Evolutionary conservation across 2,797 vertebrate species (phyloP), one percentile per base, ranked within the genome.

Genomic region (Tokudaia tokunoshimensis): DNA sequence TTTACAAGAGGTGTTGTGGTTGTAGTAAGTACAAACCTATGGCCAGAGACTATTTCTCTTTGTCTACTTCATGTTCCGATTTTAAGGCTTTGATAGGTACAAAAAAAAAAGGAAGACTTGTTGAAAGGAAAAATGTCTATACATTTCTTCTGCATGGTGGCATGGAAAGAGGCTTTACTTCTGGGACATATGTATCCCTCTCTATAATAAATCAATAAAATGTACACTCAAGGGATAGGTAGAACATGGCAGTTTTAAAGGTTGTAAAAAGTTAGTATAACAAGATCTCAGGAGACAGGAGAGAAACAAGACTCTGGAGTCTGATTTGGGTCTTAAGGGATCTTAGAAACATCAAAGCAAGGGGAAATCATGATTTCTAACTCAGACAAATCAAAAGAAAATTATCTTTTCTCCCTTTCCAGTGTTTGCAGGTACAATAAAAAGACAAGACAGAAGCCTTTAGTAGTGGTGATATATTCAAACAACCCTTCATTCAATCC

Each of bases 301-400:
- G 6, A 89, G 14, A 84, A 89, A 86, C 44, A 50, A 88, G 52
- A 22, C 3, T 85, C 12, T 19, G 20, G 15, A 37, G 50, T 19
- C 41, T 84, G 8, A 63, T 14, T 34, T 72, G 6, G 11, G 12
- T 88, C 59, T 96, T 34, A 34, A 41, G 81, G 67, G 5, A 6
- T 34, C 3, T 4, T 59, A 24, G 22, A 13, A 92, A 31, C 5
- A n/a, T 72, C 34, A 84, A 76, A 57, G 8, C n/a, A 52, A 29
- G 31, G 10, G 4, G 19, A 34, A 92, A 78, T 20, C 10, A 44
- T 55, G 26, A 92, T 31, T 83, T 81, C 1, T 67, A 90, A 67
- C 59, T 24, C 7, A 80, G 59, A 65, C 2, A 92, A 92, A 65
- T 3, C 11, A 63, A 29, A 85, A 93, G 55, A 88, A 93, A 96